phyloP scores from a whole-genome alignment of 37 sponge, comb jelly and placozoan species.

The Geodia barretti region DNA sequence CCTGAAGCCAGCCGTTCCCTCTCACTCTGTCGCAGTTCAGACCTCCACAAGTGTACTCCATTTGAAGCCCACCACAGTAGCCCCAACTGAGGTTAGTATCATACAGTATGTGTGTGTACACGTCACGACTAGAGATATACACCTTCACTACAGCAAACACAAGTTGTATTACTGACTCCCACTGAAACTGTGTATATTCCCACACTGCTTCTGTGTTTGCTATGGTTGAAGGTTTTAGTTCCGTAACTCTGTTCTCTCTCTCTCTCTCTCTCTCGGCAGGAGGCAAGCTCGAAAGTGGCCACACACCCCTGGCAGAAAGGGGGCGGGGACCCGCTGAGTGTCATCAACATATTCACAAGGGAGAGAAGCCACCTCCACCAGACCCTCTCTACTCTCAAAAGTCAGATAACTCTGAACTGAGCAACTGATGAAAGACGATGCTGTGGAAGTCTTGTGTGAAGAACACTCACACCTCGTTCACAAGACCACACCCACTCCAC shows the following conservation, averaged over 20 bases:
- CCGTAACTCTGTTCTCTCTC: no score
- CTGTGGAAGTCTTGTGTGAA: no score
- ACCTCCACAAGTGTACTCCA: not conserved
- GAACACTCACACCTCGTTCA: not conserved
- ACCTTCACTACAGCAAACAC: no score
- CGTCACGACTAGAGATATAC: no score
- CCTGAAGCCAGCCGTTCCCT: no score
- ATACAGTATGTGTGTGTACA: no score
- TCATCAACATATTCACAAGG: constrained; percentile 71
- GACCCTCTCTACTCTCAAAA: constrained; percentile 4
- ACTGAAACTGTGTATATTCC: no score
- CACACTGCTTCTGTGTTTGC: not conserved
- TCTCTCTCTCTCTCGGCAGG: no score
- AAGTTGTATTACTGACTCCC: no score
- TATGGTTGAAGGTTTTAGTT: no score
- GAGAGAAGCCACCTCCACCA: constrained; percentile 27
- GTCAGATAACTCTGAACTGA: constrained; percentile 11
- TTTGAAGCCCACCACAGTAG: not conserved
- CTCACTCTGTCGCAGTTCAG: not conserved
- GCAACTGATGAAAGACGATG: no score
- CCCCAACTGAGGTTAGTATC: no score
- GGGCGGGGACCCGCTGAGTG: constrained; percentile 69
- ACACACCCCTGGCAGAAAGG: constrained; percentile 52
- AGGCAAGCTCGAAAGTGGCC: not conserved
- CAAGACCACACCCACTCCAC: not conserved